phyloP scores from a whole-genome alignment of 2,113 vertebrate genomes.

The Ptilorrhoa leucosticta region DNA sequence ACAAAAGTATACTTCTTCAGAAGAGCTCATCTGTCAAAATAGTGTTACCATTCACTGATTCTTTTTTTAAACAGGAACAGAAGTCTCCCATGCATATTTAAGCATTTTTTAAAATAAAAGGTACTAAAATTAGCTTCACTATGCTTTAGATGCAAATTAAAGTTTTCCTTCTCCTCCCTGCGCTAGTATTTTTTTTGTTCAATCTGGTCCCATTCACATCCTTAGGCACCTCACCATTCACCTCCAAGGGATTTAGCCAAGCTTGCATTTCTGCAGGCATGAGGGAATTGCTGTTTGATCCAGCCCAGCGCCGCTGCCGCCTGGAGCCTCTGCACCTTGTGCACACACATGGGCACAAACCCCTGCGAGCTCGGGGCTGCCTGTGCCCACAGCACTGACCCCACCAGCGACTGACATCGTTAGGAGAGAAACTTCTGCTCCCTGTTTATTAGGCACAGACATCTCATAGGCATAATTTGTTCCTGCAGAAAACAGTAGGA shows the following conservation, averaged over 20 bases:
- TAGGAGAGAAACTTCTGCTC: background rate
- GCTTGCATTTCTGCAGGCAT: background rate
- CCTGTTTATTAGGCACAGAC: background rate
- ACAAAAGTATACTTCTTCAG: background rate
- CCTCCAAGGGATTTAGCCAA: background rate
- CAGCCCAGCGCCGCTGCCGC: background rate
- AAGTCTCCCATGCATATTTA: constrained; percentile 36
- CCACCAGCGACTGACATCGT: accelerated
- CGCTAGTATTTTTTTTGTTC: background rate
- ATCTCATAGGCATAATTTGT: background rate
- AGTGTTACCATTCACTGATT: background rate
- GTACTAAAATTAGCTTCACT: constrained; percentile 29
- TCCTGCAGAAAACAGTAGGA: background rate
- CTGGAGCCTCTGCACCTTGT: background rate
- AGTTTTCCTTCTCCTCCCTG: background rate
- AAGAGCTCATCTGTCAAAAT: constrained; percentile 39
- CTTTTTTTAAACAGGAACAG: constrained; percentile 1
- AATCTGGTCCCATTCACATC: background rate
- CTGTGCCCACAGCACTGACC: background rate
- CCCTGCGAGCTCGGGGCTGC: background rate
- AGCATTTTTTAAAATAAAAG: constrained; percentile 41
- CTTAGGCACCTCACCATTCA: background rate
- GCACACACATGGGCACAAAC: background rate
- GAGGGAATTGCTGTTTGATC: background rate
- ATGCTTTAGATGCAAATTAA: background rate